Base-by-base conservation (phyloP, 2,888 invertebrate genomes). In the Apeira syringaria region DNA sequence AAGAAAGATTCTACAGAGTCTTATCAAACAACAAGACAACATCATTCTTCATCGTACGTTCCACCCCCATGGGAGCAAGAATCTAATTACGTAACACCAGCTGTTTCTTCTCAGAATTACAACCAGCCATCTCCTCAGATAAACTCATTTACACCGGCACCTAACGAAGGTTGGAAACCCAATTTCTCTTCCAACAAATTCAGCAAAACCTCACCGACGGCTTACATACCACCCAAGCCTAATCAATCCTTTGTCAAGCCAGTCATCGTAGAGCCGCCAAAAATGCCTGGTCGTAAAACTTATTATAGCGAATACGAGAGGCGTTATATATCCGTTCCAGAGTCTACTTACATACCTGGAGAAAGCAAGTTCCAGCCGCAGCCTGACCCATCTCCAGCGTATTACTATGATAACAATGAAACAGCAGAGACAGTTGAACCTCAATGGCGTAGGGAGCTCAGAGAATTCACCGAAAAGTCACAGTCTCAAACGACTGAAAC, bases 31-130 rank as follows among this genome's bases (percentile, higher is more conserved):
- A 59, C 74, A 35, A 81, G 81, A 36, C 75, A 81, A 40, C 77
- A 77, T 51, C 76, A 84, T n/a, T 77, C 83, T 11, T 74, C 86
- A 6, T 78, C 82, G 13, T 89, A 89, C 46, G 85, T 89, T 3
- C 89, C 89, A 39, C 89, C 89, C 24, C 89, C 89, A 6, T 89
- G 89, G 89, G 89, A 89, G 57, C 88, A 88, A 50, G 87, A 86
- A 47, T 61, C 78, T 8, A 70, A 64, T 27, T 88, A 86, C 43
- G 71, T 74, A 20, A 59, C 70, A 10, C 45, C 45, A n/a, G 74
- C 77, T 26, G 73, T 69, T 29, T 68, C 69, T 31, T 68, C 66
- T 20, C 77, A 80, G 49, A 77, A 66, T 35, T 80, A 69, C 47
- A 83, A 78, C 33, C 76, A 84, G 54, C 69, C 80, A 18, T 64